Evolutionary conservation across 2,888 invertebrate species (phyloP).

Genomic region (Arrhopalites spinosus): DNA sequence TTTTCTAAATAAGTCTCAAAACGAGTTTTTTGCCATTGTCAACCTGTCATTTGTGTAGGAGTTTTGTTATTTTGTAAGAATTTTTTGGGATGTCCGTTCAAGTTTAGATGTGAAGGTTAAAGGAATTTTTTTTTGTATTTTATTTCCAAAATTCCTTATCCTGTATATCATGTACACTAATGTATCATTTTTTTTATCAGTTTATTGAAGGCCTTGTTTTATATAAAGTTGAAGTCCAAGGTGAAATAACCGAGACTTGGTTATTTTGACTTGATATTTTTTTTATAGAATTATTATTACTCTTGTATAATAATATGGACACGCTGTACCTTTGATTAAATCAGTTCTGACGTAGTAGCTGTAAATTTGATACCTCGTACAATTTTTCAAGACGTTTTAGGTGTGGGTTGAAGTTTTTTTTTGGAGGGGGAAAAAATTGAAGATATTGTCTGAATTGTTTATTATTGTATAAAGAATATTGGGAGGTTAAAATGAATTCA

Average conservation of each 20-base stretch:
- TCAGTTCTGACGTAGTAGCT: background rate
- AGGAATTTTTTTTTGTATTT: background rate
- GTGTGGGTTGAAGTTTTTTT: background rate
- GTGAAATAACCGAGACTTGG: background rate
- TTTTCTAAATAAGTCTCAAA: background rate
- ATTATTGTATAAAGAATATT: background rate
- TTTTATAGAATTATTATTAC: too few relatives aligned
- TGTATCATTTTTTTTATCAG: slow-evolving; percentile 20
- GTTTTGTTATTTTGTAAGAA: background rate
- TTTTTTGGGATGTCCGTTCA: slow-evolving; percentile 6
- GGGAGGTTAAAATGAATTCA: background rate
- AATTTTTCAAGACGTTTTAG: background rate
- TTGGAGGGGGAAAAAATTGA: too few relatives aligned
- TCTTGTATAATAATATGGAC: too few relatives aligned
- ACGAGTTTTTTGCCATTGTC: background rate
- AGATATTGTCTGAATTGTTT: background rate
- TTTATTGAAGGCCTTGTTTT: slow-evolving; percentile 27
- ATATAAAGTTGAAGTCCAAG: slow-evolving; percentile 31
- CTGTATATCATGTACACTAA: background rate
- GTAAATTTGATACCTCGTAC: background rate
- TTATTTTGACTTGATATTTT: background rate
- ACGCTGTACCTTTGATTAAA: background rate
- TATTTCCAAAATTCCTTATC: background rate
- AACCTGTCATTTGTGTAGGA: background rate
- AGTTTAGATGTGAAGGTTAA: slow-evolving; percentile 21